These are phyloP conservation scores for Aldrovandia affinis DNA, from an alignment of 2,797 vertebrate species.

Conservation along the genomic window DNA sequence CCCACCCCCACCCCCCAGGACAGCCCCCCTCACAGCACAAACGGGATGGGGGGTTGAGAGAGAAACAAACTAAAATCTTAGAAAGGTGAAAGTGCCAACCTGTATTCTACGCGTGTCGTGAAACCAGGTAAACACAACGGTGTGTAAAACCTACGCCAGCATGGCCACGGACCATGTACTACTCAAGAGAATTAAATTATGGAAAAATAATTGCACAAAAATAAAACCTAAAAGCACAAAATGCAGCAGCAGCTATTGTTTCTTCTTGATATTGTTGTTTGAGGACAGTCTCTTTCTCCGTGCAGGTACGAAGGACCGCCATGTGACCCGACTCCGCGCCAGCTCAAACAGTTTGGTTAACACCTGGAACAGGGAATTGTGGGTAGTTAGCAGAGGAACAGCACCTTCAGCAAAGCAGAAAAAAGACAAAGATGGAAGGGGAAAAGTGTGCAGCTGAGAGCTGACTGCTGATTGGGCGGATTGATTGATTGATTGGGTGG, in stretches of 20 bases:
- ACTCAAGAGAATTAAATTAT: slow-evolving; percentile 13
- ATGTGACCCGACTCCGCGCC: slow-evolving; percentile 80
- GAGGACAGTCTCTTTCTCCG: slow-evolving; percentile 78
- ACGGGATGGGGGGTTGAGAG: neutral
- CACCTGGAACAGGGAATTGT: slow-evolving; percentile 86
- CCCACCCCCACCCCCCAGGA: neutral
- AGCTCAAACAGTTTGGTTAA: slow-evolving; percentile 89
- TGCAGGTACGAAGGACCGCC: slow-evolving; percentile 77
- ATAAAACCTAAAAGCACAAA: slow-evolving; percentile 25
- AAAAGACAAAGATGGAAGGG: slow-evolving; percentile 50
- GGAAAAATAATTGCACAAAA: slow-evolving; percentile 14
- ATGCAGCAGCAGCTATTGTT: slow-evolving; percentile 26
- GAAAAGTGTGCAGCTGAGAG: slow-evolving; percentile 43
- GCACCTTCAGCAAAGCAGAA: neutral
- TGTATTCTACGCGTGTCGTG: slow-evolving; percentile 76
- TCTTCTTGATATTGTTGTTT: slow-evolving; percentile 39
- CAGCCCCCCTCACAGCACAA: neutral
- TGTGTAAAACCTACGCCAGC: slow-evolving; percentile 33
- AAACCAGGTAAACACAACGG: slow-evolving; percentile 66
- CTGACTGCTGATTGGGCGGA: slow-evolving; percentile 1
- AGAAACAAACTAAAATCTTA: neutral
- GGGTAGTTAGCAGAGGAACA: slow-evolving; percentile 37
- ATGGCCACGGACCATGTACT: slow-evolving; percentile 25
- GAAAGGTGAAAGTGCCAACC: slow-evolving; percentile 64
- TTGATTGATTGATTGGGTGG: slow-evolving; percentile 14